Base-by-base conservation (phyloP, 2,113 vertebrate species). In the Reinhardtius hippoglossoides region DNA sequence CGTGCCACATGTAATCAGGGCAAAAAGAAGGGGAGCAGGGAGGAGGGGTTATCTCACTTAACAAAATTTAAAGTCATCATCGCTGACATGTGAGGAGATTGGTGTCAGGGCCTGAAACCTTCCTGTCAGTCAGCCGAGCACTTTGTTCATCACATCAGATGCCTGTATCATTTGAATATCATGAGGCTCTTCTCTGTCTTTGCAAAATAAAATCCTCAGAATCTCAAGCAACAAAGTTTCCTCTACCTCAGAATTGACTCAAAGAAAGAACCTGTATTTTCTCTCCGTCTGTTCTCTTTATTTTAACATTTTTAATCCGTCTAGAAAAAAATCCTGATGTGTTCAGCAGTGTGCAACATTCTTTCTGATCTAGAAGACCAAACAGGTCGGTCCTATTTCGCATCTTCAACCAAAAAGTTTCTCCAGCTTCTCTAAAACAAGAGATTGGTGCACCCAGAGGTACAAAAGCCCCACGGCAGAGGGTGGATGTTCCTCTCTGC, bases 401-500 rank as follows among this genome's bases (percentile, higher is more conserved):
- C 21, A n/a, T 6, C 44, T 46, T 3, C 1, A 3, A 15, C 44
- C n/a, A 56, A 52, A 82, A 86, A 27, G 52, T 80, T 85, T 78
- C 67, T 24, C 21, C 52, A 23, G 12, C 52, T 16, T 46, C 72
- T 74, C 59, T 46, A 71, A 56, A 71, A 82, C 67, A 89, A 84
- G 72, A 83, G 73, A 84, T 64, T 68, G 14, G 67, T 78, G 61
- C 71, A 77, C 52, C 68, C 63, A 80, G 71, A 78, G 76, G 81
- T 84, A 87, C 82, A 92, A 87, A 89, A 70, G 84, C 76, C 82
- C 83, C 54, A 35, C 61, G 87, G 82, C 86, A 80, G 82, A 82
- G 92, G 90, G 78, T 90, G 88, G 80, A 89, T 89, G 89, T 82
- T 90, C 75, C 89, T 84, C 87, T 83, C 82, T 91, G 87, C 86